phyloP scores from a whole-genome alignment of 2,797 vertebrate genomes.

The Danio kyathit region DNA sequence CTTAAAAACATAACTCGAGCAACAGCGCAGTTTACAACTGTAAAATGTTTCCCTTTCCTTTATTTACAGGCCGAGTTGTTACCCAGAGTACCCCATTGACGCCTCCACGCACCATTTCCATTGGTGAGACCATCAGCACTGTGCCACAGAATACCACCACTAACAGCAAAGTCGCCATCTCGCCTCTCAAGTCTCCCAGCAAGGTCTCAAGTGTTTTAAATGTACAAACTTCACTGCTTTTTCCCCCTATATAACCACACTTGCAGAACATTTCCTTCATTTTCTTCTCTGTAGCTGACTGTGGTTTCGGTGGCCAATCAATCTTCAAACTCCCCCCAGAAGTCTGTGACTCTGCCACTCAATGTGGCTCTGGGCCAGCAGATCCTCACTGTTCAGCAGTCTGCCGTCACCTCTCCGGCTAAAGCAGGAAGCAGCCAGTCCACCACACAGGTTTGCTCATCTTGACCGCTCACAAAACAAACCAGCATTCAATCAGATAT shows the following conservation, averaged over 20 bases:
- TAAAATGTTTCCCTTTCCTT: neutral
- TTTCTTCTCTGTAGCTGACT: conserved; percentile 77
- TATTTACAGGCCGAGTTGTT: conserved; percentile 87
- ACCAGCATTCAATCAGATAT: too few relatives aligned
- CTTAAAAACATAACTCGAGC: neutral
- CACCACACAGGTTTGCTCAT: conserved; percentile 78
- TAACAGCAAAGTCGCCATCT: conserved; percentile 95
- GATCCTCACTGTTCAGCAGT: conserved; percentile 88
- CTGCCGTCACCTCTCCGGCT: conserved; percentile 85
- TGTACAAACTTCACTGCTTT: neutral
- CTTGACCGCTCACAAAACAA: neutral
- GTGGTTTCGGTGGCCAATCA: conserved; percentile 90
- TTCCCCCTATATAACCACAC: neutral
- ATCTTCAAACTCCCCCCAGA: conserved; percentile 86
- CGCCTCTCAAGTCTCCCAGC: conserved; percentile 95
- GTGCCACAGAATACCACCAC: conserved; percentile 82
- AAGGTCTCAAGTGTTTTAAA: conserved; percentile 80
- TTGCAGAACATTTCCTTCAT: too few relatives aligned
- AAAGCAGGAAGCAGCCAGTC: conserved; percentile 84
- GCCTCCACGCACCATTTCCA: conserved; percentile 88
- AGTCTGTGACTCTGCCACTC: conserved; percentile 86
- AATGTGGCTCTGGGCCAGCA: conserved; percentile 90
- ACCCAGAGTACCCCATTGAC: conserved; percentile 88
- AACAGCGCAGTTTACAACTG: neutral
- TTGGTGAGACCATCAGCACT: conserved; percentile 87